These are phyloP conservation scores for Mythimna albipuncta DNA, from an alignment of 2,888 invertebrate genomes.

Conservation along the genomic window DNA sequence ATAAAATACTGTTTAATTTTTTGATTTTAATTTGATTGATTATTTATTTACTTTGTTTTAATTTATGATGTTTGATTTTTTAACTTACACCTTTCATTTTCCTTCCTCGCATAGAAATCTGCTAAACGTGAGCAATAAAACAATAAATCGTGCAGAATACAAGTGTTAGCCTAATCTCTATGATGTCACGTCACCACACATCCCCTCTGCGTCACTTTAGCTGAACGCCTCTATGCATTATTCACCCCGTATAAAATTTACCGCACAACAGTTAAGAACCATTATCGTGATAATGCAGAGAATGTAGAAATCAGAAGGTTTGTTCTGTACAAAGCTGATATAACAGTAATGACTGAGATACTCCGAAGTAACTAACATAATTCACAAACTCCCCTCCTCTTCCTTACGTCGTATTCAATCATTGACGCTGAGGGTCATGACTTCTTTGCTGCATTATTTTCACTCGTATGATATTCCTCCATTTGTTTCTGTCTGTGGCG, in stretches of 20 bases:
- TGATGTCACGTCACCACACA: conserved; percentile 39
- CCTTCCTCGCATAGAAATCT: not conserved
- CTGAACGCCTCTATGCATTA: conserved; percentile 52
- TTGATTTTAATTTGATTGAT: too few species aligned
- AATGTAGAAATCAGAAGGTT: conserved; percentile 27
- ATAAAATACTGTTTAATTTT: too few species aligned
- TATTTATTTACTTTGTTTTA: too few species aligned
- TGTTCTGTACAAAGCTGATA: not conserved
- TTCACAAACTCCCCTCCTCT: too few species aligned
- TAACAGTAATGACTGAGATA: too few species aligned
- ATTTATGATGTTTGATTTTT: too few species aligned
- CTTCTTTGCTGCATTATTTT: too few species aligned
- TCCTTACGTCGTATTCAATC: too few species aligned
- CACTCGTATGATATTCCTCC: too few species aligned
- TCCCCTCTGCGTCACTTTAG: conserved; percentile 28
- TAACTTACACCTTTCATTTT: not conserved
- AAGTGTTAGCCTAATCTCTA: conserved; percentile 45
- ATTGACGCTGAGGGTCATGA: too few species aligned
- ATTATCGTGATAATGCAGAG: conserved; percentile 32
- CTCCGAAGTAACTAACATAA: too few species aligned
- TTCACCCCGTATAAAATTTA: conserved; percentile 53
- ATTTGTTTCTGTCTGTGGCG: too few species aligned
- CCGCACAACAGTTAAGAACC: conserved; percentile 50
- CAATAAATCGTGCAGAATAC: conserved; percentile 32
- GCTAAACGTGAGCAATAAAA: not conserved